Evolutionary conservation across 2,113 vertebrate genomes (phyloP).

Genomic region (Corapipo altera): DNA sequence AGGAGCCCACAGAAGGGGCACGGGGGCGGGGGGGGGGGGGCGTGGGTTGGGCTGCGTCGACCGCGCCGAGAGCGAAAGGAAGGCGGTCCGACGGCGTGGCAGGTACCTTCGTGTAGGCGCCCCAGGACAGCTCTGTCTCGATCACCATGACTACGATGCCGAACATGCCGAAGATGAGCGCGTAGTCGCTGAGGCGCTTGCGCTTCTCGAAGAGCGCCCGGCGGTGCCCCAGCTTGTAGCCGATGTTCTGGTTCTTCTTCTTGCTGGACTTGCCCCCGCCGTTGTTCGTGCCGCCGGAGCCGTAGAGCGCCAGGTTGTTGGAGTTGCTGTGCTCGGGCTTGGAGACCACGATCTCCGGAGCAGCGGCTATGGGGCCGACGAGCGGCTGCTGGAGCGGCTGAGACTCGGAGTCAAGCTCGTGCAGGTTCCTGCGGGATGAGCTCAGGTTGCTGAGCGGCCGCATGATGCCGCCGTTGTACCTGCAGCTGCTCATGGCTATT

Average conservation of each 20-base stretch:
- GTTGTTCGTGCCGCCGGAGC: conserved; percentile 77
- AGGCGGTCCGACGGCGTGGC: not conserved
- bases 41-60: not conserved
- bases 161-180: conserved; percentile 82
- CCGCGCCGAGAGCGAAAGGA: not conserved
- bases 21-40: too few species aligned
- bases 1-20: not conserved
- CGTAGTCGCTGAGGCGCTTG: conserved; percentile 94
- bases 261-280: conserved; percentile 84
- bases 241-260: conserved; percentile 93
- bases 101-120: conserved; percentile 91
- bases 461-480: conserved; percentile 97
- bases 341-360: conserved; percentile 86
- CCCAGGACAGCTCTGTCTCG: too few species aligned
- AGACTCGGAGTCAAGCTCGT: conserved; percentile 92
- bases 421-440: conserved; percentile 92
- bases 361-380: conserved; percentile 73
- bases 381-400: conserved; percentile 87
- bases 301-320: conserved; percentile 87
- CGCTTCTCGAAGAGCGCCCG: conserved; percentile 94
- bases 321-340: conserved; percentile 91
- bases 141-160: conserved; percentile 98
- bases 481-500: conserved; percentile 98
- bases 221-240: conserved; percentile 91
- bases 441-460: conserved; percentile 93